Evolutionary conservation across 1,140 invertebrate genomes (phyloP), one percentile per base, ranked within the genome.

Genomic region (Sarcophaga peregrina): DNA sequence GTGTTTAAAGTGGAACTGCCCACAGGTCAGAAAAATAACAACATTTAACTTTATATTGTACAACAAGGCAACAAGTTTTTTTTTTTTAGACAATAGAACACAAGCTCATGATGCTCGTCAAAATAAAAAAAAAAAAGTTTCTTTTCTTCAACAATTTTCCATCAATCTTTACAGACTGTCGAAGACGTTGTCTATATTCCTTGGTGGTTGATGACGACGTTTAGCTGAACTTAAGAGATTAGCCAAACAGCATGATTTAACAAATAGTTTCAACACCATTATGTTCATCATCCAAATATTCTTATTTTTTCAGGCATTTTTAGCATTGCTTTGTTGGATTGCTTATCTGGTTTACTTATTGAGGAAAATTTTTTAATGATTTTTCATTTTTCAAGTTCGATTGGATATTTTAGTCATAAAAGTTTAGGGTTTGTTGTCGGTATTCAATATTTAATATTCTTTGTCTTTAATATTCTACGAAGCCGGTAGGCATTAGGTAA

Each of bases 241-340:
- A 11, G 45, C 68, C 45, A n/a, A 76, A 76, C 45, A 76, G 15
- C 74, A n/a, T 47, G 74, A 76, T 76, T 76, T 76, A 17, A 76
- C 74, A 76, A 76, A 48, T 76, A 76, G 46, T 76, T 76, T 76
- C 74, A 76, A 76, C 74, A 76, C 74, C 74, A 76, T 76, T 76
- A 76, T 76, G 46, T 76, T 76, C 46, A 76, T 76, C 74, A 76
- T 76, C n/a, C n/a, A n/a, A n/a, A n/a, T n/a, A n/a, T n/a, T n/a
- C n/a, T n/a, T n/a, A n/a, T 25, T 76, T 74, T 76, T 75, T 7
- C 7, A 7, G 10, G 6, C 25, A 73, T 6, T 75, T 62, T 68
- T 17, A 5, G 17, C 74, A 76, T 76, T 76, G 48, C 4, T 46
- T 76, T 76, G 11, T n/a, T n/a, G n/a, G n/a, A n/a, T 74, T 74